These are phyloP conservation scores for Drosophila stalkeri DNA, from an alignment of 2,888 invertebrate species.

Conservation along the genomic window DNA sequence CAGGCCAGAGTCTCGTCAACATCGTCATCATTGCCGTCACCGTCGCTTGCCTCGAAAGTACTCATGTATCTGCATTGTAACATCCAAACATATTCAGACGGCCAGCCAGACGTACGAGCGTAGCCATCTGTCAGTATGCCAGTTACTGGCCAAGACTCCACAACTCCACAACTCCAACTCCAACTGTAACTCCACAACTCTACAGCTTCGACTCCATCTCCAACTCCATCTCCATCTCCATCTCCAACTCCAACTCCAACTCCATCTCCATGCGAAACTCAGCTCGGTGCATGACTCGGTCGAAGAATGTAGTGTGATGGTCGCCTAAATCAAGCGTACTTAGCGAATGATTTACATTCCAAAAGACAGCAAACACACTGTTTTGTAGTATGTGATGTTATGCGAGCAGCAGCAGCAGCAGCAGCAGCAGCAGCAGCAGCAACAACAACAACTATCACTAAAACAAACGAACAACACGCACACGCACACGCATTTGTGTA, in stretches of 20 bases:
- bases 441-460: conserved; percentile 31
- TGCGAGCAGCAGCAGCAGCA: conserved; percentile 73
- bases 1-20: conserved; percentile 60
- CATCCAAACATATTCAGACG: conserved; percentile 57
- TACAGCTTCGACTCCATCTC: conserved; percentile 23
- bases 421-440: conserved; percentile 26
- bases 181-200: conserved; percentile 19
- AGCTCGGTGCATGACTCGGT: conserved; percentile 56
- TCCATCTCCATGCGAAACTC: conserved; percentile 30
- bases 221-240: conserved; percentile 30
- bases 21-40: conserved; percentile 57
- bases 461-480: conserved; percentile 38
- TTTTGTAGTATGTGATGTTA: conserved; percentile 84
- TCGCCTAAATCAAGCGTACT: conserved; percentile 84
- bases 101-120: conserved; percentile 46
- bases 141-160: conserved; percentile 45
- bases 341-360: conserved; percentile 85
- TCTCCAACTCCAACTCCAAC: conserved; percentile 20
- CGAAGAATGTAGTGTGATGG: conserved; percentile 81
- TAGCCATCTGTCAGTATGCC: conserved; percentile 74
- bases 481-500: conserved; percentile 23
- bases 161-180: conserved; percentile 23
- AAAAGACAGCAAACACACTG: conserved; percentile 84
- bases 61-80: conserved; percentile 76
- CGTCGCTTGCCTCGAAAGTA: conserved; percentile 53